Base-by-base conservation (phyloP, 2,888 invertebrate species). In the Drosophila limbata region DNA sequence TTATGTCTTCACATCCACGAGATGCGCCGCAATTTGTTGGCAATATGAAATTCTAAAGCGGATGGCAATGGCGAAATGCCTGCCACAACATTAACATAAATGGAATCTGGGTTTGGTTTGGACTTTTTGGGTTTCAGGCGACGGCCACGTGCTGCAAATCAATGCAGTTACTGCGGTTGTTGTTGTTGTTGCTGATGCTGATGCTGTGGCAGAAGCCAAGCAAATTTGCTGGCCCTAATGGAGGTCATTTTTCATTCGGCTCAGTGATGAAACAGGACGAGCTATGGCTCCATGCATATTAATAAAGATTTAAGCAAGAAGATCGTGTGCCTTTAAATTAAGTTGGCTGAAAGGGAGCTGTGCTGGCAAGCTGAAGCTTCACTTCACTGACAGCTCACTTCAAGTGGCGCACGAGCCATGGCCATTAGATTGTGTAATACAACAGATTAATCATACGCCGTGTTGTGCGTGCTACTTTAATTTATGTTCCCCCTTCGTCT, bases 401-500 rank as follows among this genome's bases (percentile, higher is more conserved):
- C 59, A 67, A 76, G 73, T 76, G 65, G 65, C 56, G 78, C 88
- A 85, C 86, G 88, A 77, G 69, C 69, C 28, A 28, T 55, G 65
- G 59, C 88, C 86, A 85, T 86, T 85, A 88, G 69, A 74, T 78
- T 85, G 72, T 75, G 81, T 73, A 81, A 70, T 78, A 84, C 88
- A 83, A 73, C 56, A 88, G 77, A 84, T 84, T 84, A 84, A 84
- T 84, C 88, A 84, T 85, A 85, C 88, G 75, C 71, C 81, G 67
- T 73, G 83, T 55, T 67, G 60, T 55, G 39, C 55, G 31, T 45
- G 45, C 50, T 56, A 64, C 48, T 65, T 76, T 79, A 77, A 84
- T 84, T 88, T 79, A 71, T 80, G 83, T 70, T 64, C 25, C 55
- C 77, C 51, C 55, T 52, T 45, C 66, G 59, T 45, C 57, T 47